A percentile compares a stretch with the other conserved stretches of the same genome.
These are phyloP conservation scores for Tyto alba DNA, from an alignment of 2,113 vertebrate genomes.

Conservation along the genomic window DNA sequence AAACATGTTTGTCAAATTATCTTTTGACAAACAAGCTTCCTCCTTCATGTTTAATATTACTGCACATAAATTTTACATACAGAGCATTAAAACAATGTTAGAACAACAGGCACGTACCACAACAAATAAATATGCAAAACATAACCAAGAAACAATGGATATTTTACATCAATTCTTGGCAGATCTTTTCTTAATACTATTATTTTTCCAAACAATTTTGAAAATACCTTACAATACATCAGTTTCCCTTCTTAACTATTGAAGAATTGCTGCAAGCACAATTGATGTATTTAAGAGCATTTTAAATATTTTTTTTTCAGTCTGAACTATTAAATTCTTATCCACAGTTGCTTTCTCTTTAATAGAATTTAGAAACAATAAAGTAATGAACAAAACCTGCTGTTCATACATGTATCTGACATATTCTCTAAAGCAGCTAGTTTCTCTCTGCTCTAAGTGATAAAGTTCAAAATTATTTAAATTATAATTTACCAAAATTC, in stretches of 20 bases:
- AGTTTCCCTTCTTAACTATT: neutral
- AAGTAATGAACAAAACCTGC: neutral
- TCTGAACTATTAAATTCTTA: neutral
- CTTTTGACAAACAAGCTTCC: neutral
- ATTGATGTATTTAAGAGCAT: neutral
- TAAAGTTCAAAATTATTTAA: neutral
- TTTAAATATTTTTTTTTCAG: neutral
- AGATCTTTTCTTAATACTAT: neutral
- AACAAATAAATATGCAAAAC: constrained; percentile 39
- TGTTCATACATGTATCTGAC: neutral
- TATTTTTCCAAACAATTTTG: neutral
- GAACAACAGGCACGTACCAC: constrained; percentile 21
- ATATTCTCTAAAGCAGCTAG: neutral
- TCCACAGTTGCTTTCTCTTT: neutral
- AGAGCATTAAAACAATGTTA: neutral
- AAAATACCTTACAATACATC: neutral
- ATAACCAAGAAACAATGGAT: constrained; percentile 12
- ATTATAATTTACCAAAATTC: neutral
- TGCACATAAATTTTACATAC: constrained; percentile 10
- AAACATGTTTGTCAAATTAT: neutral
- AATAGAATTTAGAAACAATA: neutral
- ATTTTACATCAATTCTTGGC: neutral
- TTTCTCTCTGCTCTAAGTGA: neutral
- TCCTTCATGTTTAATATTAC: neutral
- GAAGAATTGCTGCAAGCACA: neutral